phyloP scores from a whole-genome alignment of 1,140 invertebrate species.

The Acromyrmex heyeri region DNA sequence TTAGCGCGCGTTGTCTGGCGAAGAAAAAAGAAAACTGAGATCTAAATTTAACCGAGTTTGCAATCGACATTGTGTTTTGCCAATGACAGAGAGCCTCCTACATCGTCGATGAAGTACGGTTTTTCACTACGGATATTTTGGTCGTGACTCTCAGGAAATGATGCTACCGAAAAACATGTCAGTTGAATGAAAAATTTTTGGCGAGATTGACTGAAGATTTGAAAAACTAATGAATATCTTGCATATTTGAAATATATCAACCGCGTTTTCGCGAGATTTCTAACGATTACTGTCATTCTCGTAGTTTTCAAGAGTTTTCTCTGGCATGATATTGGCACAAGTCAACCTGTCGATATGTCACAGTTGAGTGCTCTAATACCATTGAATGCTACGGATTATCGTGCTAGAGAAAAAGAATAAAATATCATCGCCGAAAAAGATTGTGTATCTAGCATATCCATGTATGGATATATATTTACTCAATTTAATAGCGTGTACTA shows the following conservation, averaged over 20 bases:
- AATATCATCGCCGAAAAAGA: slow-evolving; percentile 43
- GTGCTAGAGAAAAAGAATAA: slow-evolving; percentile 52
- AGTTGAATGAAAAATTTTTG: neutral
- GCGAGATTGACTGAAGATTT: slow-evolving; percentile 5
- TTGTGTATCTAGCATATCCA: slow-evolving; percentile 2
- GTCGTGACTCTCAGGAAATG: neutral
- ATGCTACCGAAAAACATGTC: neutral
- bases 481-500: slow-evolving; percentile 5
- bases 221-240: slow-evolving; percentile 32
- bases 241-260: slow-evolving; percentile 41
- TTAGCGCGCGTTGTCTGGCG: neutral
- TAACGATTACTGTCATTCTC: slow-evolving; percentile 52
- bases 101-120: neutral
- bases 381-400: slow-evolving; percentile 44
- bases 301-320: slow-evolving; percentile 50
- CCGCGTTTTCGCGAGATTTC: slow-evolving; percentile 26
- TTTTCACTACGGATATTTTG: slow-evolving; percentile 13
- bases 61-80: slow-evolving; percentile 29
- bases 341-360: slow-evolving; percentile 63
- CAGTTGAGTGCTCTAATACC: slow-evolving; percentile 56
- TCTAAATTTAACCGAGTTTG: slow-evolving; percentile 27
- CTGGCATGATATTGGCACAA: slow-evolving; percentile 55
- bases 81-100: slow-evolving; percentile 21
- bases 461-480: neutral
- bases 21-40: slow-evolving; percentile 23